Evolutionary conservation across 1,140 invertebrate genomes (phyloP).

Genomic region (Apis florea): DNA sequence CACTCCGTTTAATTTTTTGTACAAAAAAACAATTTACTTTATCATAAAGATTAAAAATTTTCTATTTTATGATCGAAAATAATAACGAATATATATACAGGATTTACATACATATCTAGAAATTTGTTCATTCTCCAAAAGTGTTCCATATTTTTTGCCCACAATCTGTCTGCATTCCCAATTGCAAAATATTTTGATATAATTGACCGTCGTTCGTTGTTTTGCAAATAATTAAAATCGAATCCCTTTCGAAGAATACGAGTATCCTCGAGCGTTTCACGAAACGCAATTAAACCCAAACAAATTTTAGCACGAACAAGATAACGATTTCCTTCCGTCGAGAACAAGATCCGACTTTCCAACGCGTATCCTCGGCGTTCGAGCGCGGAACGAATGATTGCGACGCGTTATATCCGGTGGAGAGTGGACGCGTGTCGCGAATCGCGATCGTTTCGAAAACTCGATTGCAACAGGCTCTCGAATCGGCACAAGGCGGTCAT

Average conservation of each 20-base stretch:
- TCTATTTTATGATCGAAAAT: too few relatives aligned
- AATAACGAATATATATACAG: too few relatives aligned
- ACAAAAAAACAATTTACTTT: too few relatives aligned
- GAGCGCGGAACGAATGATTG: conserved; percentile 21
- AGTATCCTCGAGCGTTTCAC: neutral
- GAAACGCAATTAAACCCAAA: neutral
- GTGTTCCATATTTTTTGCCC: too few relatives aligned
- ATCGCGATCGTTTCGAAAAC: conserved; percentile 62
- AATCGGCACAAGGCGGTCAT: conserved; percentile 65
- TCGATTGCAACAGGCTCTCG: conserved; percentile 51
- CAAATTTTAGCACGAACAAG: neutral
- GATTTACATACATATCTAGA: too few relatives aligned
- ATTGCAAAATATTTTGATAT: too few relatives aligned
- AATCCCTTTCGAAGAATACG: neutral
- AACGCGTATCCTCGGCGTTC: neutral
- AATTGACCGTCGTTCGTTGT: too few relatives aligned
- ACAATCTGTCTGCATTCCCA: too few relatives aligned
- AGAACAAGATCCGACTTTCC: neutral
- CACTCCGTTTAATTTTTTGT: too few relatives aligned
- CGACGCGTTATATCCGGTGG: conserved; percentile 52
- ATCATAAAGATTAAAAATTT: too few relatives aligned
- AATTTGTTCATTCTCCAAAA: too few relatives aligned
- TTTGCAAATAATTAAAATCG: neutral
- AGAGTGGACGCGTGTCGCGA: conserved; percentile 55
- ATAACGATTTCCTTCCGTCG: neutral